A percentile compares a stretch with the other conserved stretches of the same genome.
Evolutionary conservation across 1,140 invertebrate genomes (phyloP).

Genomic region (Drosophila malerkotliana): DNA sequence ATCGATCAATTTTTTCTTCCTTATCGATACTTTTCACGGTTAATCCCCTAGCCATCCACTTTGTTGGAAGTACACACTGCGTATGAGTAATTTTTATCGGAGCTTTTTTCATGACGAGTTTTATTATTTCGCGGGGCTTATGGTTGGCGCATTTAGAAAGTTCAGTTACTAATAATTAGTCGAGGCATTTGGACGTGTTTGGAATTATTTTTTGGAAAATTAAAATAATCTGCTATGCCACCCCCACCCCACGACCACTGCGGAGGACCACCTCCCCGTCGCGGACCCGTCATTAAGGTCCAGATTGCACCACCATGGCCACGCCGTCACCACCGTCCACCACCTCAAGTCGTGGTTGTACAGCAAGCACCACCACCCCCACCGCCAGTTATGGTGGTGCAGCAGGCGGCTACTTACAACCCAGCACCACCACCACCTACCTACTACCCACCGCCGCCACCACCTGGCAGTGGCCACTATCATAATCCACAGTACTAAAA

Average conservation of each 20-base stretch:
- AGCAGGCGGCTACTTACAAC: slow-evolving; percentile 24
- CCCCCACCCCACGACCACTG: slow-evolving; percentile 66
- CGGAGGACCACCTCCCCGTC: slow-evolving; percentile 57
- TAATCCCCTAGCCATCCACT: slow-evolving; percentile 1
- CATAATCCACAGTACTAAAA: slow-evolving; percentile 55
- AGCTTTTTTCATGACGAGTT: slow-evolving; percentile 40
- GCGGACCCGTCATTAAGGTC: slow-evolving; percentile 70
- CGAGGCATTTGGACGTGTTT: slow-evolving; percentile 29
- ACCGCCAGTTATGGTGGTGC: slow-evolving; percentile 60
- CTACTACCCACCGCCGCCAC: slow-evolving; percentile 51
- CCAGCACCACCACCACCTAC: slow-evolving; percentile 45
- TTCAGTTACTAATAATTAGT: slow-evolving; percentile 33
- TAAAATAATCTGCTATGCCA: slow-evolving; percentile 40
- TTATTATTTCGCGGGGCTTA: slow-evolving; percentile 10
- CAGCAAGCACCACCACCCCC: slow-evolving; percentile 57
- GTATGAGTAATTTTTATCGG: slow-evolving; percentile 53
- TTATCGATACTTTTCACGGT: slow-evolving; percentile 18
- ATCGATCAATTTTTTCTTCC: slow-evolving; percentile 9
- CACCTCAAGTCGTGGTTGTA: slow-evolving; percentile 57
- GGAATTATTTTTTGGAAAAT: too few species aligned
- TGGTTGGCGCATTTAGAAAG: neutral
- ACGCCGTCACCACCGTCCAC: slow-evolving; percentile 58
- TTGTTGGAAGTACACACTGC: slow-evolving; percentile 11
- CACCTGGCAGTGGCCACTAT: slow-evolving; percentile 50
- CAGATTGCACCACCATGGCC: slow-evolving; percentile 72